Base-by-base conservation (phyloP, 2,113 vertebrate genomes). In the Hystrix brachyura region DNA sequence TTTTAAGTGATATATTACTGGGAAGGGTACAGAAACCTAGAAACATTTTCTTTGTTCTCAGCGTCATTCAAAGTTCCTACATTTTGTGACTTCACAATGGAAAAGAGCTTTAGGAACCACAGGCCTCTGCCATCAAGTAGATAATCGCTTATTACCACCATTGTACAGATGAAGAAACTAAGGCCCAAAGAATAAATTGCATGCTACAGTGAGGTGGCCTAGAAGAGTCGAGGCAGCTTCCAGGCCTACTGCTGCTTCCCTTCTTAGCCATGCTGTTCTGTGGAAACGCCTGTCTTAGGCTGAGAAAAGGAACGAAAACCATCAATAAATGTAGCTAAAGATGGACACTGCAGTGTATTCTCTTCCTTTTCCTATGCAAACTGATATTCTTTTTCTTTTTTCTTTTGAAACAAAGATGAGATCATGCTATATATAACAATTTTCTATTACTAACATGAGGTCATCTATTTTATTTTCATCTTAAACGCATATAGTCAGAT, bases 401-500 rank as follows among this genome's bases (percentile, higher is more conserved):
- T 38, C 1, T 83, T 83, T 90, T 65, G 74, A 90, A 87, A 48
- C 80, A 93, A 87, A 86, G 32, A 94, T 76, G 15, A 12, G 21
- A 59, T 87, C 83, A 65, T 87, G 38, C 10, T 64, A 15, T 64
- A 71, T 78, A 55, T n/a, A 80, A 64, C 18, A 74, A 62, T 76
- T 87, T 86, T n/a, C 55, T 48, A 19, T 83, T 79, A 84, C 91
- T 25, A 15, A 79, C 65, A 76, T 51, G 43, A 94, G 57, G 34
- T 88, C 51, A 27, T 57, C 80, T 86, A 34, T 80, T 85, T 87
- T 88, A 55, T 84, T 67, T 92, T 94, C n/a, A 62, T 57, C 57
- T 43, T 78, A 60, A 90, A 76, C n/a, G 80, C 43, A 67, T 81
- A 62, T 67, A 55, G 29, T 87, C 78, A 71, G 67, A 48, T 62